Percentiles rank a stretch among this genome's conserved stretches.
These are phyloP conservation scores for Gonocerus acuteangulatus DNA, from an alignment of 2,888 invertebrate species.

Conservation along the genomic window DNA sequence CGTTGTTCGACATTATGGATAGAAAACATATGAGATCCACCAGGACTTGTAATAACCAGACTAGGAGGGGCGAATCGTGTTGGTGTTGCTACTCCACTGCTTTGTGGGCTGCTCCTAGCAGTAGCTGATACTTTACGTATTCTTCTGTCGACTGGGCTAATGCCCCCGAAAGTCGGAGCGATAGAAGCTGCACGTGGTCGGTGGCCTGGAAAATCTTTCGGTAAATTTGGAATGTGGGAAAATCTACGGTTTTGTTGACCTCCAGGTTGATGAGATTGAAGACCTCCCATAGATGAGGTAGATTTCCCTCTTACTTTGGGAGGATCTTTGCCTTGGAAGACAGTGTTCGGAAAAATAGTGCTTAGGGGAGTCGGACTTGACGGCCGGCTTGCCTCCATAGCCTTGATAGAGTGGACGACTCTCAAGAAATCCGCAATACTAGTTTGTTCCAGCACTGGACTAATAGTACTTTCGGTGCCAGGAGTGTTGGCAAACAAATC, in stretches of 20 bases:
- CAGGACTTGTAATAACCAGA: conserved; percentile 30
- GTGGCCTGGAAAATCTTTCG: neutral
- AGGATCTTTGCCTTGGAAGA: neutral
- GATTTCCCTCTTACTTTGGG: conserved; percentile 1
- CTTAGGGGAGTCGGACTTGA: neutral
- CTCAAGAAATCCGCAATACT: conserved; percentile 73
- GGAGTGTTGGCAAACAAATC: conserved; percentile 30
- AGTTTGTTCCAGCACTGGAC: conserved; percentile 67
- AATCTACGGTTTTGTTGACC: conserved; percentile 23
- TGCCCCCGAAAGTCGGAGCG: conserved; percentile 15
- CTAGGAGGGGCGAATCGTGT: conserved; percentile 17
- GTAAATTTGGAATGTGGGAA: conserved; percentile 27
- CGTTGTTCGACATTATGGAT: conserved; percentile 8
- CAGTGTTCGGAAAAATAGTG: conserved; percentile 17
- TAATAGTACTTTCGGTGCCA: conserved; percentile 26
- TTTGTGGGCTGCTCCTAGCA: conserved; percentile 9
- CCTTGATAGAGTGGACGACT: conserved; percentile 48
- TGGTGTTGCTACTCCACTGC: conserved; percentile 28
- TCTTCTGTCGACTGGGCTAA: neutral
- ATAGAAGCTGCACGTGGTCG: conserved; percentile 31
- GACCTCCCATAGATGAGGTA: conserved; percentile 18
- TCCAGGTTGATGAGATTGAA: neutral
- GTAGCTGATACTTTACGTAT: conserved; percentile 9
- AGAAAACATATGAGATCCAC: conserved; percentile 23
- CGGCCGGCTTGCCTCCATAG: neutral